Percentiles rank a stretch among this genome's conserved stretches.
Evolutionary conservation across 1,140 invertebrate genomes (phyloP).

Genomic region (Harpegnathos saltator): DNA sequence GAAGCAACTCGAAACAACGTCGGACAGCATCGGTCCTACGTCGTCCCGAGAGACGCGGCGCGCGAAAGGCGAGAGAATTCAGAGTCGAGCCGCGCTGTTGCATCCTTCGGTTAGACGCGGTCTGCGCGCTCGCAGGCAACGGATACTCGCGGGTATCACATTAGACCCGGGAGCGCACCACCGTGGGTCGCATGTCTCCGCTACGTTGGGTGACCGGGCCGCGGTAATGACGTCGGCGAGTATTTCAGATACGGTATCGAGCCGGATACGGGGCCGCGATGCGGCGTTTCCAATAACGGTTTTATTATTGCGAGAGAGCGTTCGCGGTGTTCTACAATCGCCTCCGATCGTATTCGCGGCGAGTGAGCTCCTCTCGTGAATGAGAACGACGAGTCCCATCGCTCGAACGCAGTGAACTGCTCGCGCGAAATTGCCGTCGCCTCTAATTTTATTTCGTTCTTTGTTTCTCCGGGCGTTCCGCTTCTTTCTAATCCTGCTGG

Average conservation of each 20-base stretch:
- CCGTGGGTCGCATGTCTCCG: conserved; percentile 7
- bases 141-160: conserved; percentile 12
- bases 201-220: too few species aligned
- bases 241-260: conserved; percentile 28
- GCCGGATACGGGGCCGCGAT: not conserved
- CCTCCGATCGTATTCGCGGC: not conserved
- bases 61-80: conserved; percentile 38
- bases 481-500: too few species aligned
- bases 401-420: too few species aligned
- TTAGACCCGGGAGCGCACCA: not conserved
- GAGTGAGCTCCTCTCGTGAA: not conserved
- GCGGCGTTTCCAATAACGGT: not conserved
- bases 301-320: conserved; percentile 8
- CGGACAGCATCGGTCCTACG: conserved; percentile 5
- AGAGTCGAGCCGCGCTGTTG: not conserved
- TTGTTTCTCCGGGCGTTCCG: too few species aligned
- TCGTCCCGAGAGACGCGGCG: conserved; percentile 16
- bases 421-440: too few species aligned
- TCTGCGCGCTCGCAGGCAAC: not conserved
- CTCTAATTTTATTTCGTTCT: too few species aligned
- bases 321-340: not conserved
- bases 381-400: too few species aligned
- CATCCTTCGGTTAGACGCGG: conserved; percentile 39
- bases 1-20: conserved; percentile 14
- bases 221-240: conserved; percentile 22